These are phyloP conservation scores for Antigone vipio DNA, from an alignment of 2,113 vertebrate species.

Conservation along the genomic window DNA sequence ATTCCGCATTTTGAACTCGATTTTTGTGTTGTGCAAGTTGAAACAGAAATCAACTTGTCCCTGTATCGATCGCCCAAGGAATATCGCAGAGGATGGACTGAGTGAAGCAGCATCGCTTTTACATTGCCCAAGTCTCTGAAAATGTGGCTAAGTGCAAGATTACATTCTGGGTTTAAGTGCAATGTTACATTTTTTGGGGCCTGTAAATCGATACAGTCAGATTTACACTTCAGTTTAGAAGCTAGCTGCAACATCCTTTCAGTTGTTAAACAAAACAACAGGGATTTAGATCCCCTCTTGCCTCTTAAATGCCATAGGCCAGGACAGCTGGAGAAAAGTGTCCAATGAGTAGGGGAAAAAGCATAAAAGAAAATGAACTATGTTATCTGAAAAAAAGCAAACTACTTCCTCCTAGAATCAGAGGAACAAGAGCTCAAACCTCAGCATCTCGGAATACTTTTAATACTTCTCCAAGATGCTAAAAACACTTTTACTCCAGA, in stretches of 20 bases:
- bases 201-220: not conserved
- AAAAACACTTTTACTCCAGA: not conserved
- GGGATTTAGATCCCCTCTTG: not conserved
- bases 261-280: not conserved
- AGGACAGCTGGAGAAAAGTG: not conserved
- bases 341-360: not conserved
- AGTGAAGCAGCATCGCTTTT: not conserved
- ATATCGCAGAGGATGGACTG: rapidly evolving
- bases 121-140: not conserved
- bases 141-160: conserved; percentile 12
- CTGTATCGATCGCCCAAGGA: not conserved
- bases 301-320: not conserved
- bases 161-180: conserved; percentile 22
- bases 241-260: not conserved
- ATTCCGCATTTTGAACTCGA: not conserved
- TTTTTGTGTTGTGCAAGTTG: not conserved
- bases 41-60: not conserved
- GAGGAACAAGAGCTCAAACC: not conserved
- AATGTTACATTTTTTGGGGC: not conserved
- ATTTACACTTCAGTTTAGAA: not conserved
- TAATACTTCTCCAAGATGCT: not conserved
- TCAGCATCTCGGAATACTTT: not conserved
- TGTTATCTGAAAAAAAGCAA: not conserved
- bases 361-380: not conserved
- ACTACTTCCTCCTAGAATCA: not conserved